Conservation (phyloP, 2,113 vertebrate genomes). For the Clarias gariepinus region DNA sequence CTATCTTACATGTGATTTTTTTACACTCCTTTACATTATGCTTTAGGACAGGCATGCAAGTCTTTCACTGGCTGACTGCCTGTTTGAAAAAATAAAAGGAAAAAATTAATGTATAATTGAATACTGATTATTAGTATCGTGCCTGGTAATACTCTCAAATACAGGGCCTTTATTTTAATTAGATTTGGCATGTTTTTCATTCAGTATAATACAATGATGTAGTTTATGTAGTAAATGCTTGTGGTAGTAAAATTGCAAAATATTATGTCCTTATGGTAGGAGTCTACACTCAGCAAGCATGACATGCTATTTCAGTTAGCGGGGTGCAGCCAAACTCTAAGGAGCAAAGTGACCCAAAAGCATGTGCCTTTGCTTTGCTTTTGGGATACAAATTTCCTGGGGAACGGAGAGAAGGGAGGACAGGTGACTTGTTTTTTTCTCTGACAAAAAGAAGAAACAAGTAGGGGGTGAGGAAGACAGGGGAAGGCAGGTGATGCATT, state of each 20-base stretch:
- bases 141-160: not conserved
- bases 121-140: not conserved
- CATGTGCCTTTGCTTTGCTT: not conserved
- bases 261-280: not conserved
- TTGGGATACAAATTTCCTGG: not conserved
- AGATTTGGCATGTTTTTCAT: not conserved
- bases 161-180: not conserved
- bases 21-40: conserved; percentile 36
- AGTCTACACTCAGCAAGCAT: not conserved
- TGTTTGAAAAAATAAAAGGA: not conserved
- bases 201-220: not conserved
- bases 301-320: not conserved
- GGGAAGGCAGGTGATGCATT: not conserved
- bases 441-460: not conserved
- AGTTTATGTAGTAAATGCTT: not conserved
- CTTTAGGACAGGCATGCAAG: conserved; percentile 29
- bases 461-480: not conserved
- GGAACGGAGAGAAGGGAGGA: not conserved
- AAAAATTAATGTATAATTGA: not conserved
- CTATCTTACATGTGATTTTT: conserved; percentile 33
- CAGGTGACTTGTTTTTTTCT: not conserved
- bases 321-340: not conserved
- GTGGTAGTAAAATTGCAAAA: not conserved
- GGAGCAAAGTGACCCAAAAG: not conserved
- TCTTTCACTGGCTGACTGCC: conserved; percentile 46